A percentile compares a stretch with the other conserved stretches of the same genome.
Conservation (phyloP, 2,888 invertebrate genomes). For the Ophioninae sp. region DNA sequence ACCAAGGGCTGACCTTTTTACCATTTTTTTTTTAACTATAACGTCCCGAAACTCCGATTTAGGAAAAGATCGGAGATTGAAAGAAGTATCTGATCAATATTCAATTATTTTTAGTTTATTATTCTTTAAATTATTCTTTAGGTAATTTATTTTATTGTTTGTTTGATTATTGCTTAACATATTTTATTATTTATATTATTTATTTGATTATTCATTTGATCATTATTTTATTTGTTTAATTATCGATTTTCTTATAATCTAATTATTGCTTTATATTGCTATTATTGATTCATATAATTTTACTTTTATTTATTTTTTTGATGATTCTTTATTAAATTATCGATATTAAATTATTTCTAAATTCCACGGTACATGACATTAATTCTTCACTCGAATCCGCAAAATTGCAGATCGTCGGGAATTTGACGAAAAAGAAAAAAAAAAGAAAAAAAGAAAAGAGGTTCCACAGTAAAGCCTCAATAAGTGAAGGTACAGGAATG, state of each 20-base stretch:
- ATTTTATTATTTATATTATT: no score
- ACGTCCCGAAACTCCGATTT: background rate
- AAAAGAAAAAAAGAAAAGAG: background rate
- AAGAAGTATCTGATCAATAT: background rate
- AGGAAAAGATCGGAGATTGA: background rate
- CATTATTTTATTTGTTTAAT: no score
- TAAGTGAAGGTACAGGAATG: constrained; percentile 33
- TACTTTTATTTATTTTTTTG: background rate
- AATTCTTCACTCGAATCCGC: background rate
- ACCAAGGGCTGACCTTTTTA: background rate
- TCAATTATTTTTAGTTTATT: background rate
- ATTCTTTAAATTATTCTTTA: background rate
- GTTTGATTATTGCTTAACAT: no score
- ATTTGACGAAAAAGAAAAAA: background rate
- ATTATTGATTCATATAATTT: background rate
- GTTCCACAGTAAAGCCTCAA: constrained; percentile 9
- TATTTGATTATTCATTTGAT: no score
- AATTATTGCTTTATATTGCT: no score
- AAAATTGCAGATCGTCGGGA: background rate
- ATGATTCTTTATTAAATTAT: background rate
- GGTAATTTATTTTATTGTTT: no score
- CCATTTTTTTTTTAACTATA: background rate
- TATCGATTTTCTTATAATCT: no score
- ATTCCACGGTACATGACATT: background rate
- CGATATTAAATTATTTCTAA: background rate